phyloP scores from a whole-genome alignment of 2,797 vertebrate species.

The Thalassophryne amazonica region DNA sequence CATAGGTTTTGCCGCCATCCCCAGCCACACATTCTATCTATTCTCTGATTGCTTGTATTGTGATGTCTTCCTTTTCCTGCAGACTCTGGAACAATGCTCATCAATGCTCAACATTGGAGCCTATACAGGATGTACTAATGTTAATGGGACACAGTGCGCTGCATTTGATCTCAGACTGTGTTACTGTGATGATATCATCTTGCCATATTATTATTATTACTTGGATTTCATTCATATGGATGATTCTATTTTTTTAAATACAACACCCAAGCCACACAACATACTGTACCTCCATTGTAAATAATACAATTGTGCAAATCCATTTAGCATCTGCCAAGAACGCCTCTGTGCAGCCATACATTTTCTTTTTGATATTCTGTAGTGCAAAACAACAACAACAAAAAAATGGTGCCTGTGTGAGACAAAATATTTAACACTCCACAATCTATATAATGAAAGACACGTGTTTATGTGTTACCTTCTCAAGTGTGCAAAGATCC shows the following conservation, averaged over 20 bases:
- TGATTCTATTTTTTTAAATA: not conserved
- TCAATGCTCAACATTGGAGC: too few relatives aligned
- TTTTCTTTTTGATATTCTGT: constrained; percentile 99
- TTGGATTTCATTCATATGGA: too few relatives aligned
- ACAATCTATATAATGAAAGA: not conserved
- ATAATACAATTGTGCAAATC: constrained; percentile 99
- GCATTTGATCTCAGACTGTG: too few relatives aligned
- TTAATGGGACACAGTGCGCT: too few relatives aligned
- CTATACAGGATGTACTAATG: too few relatives aligned
- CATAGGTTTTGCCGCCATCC: too few relatives aligned
- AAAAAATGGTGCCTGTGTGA: constrained; percentile 4
- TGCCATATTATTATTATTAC: too few relatives aligned
- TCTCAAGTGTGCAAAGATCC: constrained; percentile 98
- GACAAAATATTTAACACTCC: not conserved
- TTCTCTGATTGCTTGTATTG: too few relatives aligned
- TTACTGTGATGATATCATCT: not conserved
- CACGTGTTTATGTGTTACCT: constrained; percentile 75
- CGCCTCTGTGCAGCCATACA: constrained; percentile 98
- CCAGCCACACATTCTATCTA: too few relatives aligned
- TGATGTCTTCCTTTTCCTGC: too few relatives aligned
- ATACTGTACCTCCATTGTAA: constrained; percentile 98
- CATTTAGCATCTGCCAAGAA: constrained; percentile 98
- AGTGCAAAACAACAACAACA: constrained; percentile 28
- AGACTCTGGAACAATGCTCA: too few relatives aligned
- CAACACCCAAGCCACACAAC: constrained; percentile 20